phyloP scores from a whole-genome alignment of 2,797 vertebrate species.

The Sebastes kiyomatsui region DNA sequence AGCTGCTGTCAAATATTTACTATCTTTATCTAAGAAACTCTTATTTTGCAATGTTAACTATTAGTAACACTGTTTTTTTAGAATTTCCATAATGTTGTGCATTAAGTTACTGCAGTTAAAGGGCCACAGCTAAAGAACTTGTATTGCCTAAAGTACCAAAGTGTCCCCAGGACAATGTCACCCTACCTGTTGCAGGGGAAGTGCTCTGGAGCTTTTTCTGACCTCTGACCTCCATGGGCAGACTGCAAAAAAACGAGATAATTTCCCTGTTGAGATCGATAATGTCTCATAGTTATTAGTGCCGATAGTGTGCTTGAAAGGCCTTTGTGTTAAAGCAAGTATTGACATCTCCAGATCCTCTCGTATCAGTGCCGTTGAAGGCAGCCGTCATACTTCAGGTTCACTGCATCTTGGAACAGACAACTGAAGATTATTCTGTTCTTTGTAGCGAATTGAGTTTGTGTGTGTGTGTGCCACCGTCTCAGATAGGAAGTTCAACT shows the following conservation, averaged over 20 bases:
- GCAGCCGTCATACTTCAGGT: constrained; percentile 19
- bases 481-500: constrained; percentile 44
- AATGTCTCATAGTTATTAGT: constrained; percentile 25
- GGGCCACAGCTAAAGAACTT: background rate
- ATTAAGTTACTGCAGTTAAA: background rate
- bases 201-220: background rate
- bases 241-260: background rate
- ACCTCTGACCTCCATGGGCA: constrained; percentile 21
- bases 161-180: background rate
- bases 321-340: background rate
- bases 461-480: background rate
- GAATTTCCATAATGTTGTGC: background rate
- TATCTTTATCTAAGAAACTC: background rate
- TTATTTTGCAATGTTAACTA: background rate
- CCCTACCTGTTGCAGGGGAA: background rate
- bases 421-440: constrained; percentile 28
- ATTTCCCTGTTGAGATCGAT: constrained; percentile 10
- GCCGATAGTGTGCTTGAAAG: background rate
- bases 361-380: constrained; percentile 1
- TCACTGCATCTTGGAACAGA: constrained; percentile 27
- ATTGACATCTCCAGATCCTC: background rate
- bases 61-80: background rate
- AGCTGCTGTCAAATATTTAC: background rate
- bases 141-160: background rate
- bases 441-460: background rate